These are phyloP conservation scores for Brachyptera putata DNA, from an alignment of 2,888 invertebrate genomes.

Conservation along the genomic window DNA sequence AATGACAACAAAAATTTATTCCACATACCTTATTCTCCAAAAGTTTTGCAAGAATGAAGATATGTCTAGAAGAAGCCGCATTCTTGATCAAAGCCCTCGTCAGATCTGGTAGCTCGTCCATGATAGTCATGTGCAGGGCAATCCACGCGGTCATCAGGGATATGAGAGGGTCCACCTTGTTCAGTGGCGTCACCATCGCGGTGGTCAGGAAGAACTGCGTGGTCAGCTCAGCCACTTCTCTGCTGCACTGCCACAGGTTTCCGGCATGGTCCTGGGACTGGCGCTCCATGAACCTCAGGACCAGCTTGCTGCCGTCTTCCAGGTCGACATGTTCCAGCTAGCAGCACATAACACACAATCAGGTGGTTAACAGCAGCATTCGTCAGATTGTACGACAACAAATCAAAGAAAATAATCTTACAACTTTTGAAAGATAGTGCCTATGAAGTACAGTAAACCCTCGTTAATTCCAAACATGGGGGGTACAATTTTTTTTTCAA, in stretches of 20 bases:
- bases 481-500: too few relatives aligned
- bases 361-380: too few relatives aligned
- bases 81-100: constrained; percentile 46
- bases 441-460: too few relatives aligned
- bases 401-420: too few relatives aligned
- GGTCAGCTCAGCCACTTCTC: constrained; percentile 53
- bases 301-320: constrained; percentile 52
- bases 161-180: constrained; percentile 41
- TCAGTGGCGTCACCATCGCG: constrained; percentile 51
- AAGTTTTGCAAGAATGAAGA: constrained; percentile 60
- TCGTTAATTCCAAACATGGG: too few relatives aligned
- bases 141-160: constrained; percentile 45
- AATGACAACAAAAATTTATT: too few relatives aligned
- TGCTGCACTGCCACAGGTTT: constrained; percentile 52
- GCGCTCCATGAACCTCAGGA: constrained; percentile 45
- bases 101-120: constrained; percentile 41
- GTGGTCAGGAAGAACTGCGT: constrained; percentile 54
- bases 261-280: neutral
- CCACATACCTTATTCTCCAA: constrained; percentile 45
- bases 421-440: too few relatives aligned
- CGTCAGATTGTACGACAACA: too few relatives aligned
- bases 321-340: constrained; percentile 54
- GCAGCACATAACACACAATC: constrained; percentile 35
- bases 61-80: constrained; percentile 61
- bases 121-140: constrained; percentile 38